phyloP scores from a whole-genome alignment of 2,113 vertebrate species.

The Microcebus tavaratra region DNA sequence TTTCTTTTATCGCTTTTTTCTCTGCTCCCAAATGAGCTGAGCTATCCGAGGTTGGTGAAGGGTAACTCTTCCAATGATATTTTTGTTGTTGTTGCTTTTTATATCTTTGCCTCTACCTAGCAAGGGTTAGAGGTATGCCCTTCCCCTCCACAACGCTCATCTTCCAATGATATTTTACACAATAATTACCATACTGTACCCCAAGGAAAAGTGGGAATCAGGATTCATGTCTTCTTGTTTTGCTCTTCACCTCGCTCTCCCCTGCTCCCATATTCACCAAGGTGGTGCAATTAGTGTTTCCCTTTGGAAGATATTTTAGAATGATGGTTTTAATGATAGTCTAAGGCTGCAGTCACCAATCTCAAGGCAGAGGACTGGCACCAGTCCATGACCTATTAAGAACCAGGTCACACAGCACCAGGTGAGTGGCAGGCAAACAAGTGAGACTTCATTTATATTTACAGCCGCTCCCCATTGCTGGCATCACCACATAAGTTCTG shows the following conservation, averaged over 20 bases:
- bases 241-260: not conserved
- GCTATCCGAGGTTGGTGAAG: not conserved
- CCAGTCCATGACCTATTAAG: too few species aligned
- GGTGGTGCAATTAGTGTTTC: not conserved
- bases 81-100: not conserved
- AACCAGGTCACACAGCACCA: too few species aligned
- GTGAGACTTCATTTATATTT: too few species aligned
- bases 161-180: not conserved
- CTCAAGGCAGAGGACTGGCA: too few species aligned
- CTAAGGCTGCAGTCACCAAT: too few species aligned
- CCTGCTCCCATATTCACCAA: not conserved
- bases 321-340: not conserved
- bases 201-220: not conserved
- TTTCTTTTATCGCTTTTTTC: not conserved
- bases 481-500: too few species aligned
- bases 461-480: too few species aligned
- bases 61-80: not conserved
- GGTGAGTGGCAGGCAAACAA: too few species aligned
- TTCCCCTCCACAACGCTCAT: too few species aligned
- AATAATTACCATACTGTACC: not conserved
- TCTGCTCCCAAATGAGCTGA: not conserved
- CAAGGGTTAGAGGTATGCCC: too few species aligned
- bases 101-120: too few species aligned
- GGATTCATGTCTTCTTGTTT: not conserved
- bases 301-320: not conserved